A percentile compares a stretch with the other conserved stretches of the same genome.
phyloP scores from a whole-genome alignment of 2,888 invertebrate genomes.

The Andrena hattorfiana region DNA sequence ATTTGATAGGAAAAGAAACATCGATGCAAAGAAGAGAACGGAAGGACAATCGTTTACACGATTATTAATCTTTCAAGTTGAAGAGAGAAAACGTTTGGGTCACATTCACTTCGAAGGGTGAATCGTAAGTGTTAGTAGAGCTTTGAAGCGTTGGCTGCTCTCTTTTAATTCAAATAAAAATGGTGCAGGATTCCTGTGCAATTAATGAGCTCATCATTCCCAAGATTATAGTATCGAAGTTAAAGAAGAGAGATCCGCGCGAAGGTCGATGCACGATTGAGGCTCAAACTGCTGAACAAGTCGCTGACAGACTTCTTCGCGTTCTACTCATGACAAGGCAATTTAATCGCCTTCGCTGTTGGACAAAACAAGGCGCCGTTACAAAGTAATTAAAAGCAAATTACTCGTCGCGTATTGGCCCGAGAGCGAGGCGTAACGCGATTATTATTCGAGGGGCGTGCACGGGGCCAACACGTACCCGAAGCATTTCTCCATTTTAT shows the following conservation, averaged over 20 bases:
- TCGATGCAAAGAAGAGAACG: too few species aligned
- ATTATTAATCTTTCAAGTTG: too few species aligned
- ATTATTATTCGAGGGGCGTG: constrained; percentile 17
- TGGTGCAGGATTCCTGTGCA: too few species aligned
- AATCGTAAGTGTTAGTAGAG: background rate
- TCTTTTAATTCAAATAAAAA: too few species aligned
- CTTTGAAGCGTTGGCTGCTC: too few species aligned
- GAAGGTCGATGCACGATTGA: background rate
- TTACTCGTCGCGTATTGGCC: constrained; percentile 18
- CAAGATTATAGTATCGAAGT: background rate
- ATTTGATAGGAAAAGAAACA: too few species aligned
- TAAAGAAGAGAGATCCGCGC: background rate
- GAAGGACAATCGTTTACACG: too few species aligned
- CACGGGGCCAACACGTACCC: background rate
- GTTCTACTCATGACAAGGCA: constrained; percentile 6
- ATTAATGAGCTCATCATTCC: too few species aligned
- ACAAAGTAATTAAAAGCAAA: constrained; percentile 34
- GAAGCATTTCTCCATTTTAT: constrained; percentile 31
- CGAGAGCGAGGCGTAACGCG: constrained; percentile 8
- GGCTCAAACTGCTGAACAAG: background rate
- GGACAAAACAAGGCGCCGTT: constrained; percentile 20
- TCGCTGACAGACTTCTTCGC: constrained; percentile 1
- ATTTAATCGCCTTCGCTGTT: constrained; percentile 27
- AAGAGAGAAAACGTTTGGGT: background rate
- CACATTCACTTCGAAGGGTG: background rate